phyloP scores from a whole-genome alignment of 37 sponge, comb jelly and placozoan species.

The Haliclona indistincta region DNA sequence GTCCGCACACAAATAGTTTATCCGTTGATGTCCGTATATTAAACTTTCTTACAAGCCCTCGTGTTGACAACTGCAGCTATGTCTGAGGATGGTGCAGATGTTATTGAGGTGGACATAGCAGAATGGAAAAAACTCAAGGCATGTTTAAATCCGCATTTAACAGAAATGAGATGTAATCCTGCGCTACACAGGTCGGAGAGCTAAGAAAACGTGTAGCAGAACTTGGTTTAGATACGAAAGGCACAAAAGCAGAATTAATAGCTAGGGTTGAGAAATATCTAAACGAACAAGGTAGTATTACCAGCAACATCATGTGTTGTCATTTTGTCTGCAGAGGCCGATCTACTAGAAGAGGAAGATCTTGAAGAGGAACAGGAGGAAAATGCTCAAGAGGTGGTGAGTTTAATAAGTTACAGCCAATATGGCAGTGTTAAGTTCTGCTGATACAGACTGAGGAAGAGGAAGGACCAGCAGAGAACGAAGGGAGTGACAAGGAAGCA shows the following conservation, averaged over 20 bases:
- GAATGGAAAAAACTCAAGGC: slow-evolving; percentile 80
- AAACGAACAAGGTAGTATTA: slow-evolving; percentile 55
- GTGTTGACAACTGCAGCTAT: neutral
- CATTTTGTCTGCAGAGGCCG: neutral
- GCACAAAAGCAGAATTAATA: slow-evolving; percentile 76
- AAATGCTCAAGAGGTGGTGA: neutral
- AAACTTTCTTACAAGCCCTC: neutral
- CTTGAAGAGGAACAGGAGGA: neutral
- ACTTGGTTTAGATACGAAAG: slow-evolving; percentile 65
- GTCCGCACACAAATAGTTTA: too few species aligned
- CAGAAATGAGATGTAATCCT: neutral
- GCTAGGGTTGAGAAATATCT: slow-evolving; percentile 68
- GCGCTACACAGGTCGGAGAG: slow-evolving; percentile 53
- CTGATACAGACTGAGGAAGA: too few species aligned
- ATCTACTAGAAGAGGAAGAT: neutral
- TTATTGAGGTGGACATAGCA: slow-evolving; percentile 61
- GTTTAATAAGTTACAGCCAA: too few species aligned
- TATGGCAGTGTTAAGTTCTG: too few species aligned
- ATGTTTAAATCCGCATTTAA: neutral
- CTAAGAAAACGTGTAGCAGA: slow-evolving; percentile 55
- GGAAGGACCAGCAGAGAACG: too few species aligned
- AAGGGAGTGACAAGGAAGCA: too few species aligned
- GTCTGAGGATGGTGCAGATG: slow-evolving; percentile 28
- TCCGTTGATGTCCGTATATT: neutral
- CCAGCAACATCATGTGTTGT: too few species aligned